These are phyloP conservation scores for Athene noctua DNA, from an alignment of 2,113 vertebrate species.

Conservation along the genomic window DNA sequence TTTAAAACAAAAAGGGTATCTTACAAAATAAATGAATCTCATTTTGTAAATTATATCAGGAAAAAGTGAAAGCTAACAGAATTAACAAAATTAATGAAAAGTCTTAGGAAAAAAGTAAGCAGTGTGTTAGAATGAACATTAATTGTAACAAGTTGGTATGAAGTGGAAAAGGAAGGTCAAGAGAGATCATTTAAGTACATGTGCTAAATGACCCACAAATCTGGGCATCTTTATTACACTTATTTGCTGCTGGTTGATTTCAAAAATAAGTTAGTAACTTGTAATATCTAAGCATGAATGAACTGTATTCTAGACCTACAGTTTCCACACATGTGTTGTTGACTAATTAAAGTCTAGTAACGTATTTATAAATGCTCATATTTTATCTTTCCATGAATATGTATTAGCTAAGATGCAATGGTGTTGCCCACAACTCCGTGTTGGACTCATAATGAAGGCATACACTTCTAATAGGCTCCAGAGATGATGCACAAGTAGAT, in stretches of 20 bases:
- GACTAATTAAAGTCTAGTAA: neutral
- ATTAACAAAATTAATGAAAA: neutral
- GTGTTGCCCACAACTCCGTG: neutral
- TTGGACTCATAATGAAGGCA: neutral
- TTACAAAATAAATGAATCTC: neutral
- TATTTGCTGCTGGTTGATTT: neutral
- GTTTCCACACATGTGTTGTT: neutral
- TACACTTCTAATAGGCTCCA: neutral
- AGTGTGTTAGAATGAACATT: neutral
- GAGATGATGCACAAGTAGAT: neutral
- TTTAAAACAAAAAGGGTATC: neutral
- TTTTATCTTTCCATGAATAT: neutral
- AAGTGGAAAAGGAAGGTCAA: neutral
- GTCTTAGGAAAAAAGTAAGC: neutral
- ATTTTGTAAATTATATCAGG: neutral
- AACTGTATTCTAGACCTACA: neutral
- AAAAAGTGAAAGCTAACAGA: neutral
- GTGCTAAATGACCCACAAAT: neutral
- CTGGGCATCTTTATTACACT: neutral
- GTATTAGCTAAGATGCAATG: neutral
- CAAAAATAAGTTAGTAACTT: neutral
- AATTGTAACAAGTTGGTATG: neutral
- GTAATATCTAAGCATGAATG: neutral
- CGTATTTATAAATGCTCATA: neutral
- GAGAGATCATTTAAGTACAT: neutral